phyloP scores from a whole-genome alignment of 30 jellyfish, hydroid and myxozoan species.

The Hydra vulgaris region DNA sequence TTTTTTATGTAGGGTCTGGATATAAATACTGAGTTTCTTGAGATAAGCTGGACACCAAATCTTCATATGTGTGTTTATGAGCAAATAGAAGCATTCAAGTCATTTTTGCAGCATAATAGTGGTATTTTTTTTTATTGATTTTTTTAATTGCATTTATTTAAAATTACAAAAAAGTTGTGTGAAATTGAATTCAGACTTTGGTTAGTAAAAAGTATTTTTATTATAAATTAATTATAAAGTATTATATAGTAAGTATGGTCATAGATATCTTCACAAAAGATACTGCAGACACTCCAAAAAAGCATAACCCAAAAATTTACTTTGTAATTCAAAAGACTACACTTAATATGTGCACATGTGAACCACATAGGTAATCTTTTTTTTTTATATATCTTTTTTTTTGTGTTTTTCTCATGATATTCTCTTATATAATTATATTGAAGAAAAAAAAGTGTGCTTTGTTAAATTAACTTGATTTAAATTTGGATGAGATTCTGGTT shows the following conservation, averaged over 20 bases:
- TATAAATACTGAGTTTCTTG: background rate
- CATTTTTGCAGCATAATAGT: background rate
- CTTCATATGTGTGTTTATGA: constrained; percentile 22
- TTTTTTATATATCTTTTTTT: background rate
- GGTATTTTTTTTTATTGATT: background rate
- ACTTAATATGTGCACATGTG: background rate
- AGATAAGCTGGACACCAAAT: constrained; percentile 21
- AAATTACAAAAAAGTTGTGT: no score
- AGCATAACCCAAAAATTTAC: background rate
- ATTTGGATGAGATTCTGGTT: no score
- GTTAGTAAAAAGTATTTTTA: no score
- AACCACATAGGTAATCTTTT: constrained; percentile 9
- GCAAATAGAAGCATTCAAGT: constrained; percentile 6
- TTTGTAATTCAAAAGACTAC: background rate
- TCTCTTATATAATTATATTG: background rate
- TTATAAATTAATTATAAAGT: no score
- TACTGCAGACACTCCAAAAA: background rate
- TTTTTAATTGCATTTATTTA: no score
- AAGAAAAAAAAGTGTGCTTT: background rate
- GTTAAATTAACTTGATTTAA: no score
- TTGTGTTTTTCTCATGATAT: background rate
- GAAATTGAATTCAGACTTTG: no score
- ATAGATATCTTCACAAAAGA: background rate
- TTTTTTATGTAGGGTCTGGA: background rate
- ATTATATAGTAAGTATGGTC: background rate